Conservation (phyloP, 2,797 vertebrate species). For the Poeciliopsis gracilis region DNA sequence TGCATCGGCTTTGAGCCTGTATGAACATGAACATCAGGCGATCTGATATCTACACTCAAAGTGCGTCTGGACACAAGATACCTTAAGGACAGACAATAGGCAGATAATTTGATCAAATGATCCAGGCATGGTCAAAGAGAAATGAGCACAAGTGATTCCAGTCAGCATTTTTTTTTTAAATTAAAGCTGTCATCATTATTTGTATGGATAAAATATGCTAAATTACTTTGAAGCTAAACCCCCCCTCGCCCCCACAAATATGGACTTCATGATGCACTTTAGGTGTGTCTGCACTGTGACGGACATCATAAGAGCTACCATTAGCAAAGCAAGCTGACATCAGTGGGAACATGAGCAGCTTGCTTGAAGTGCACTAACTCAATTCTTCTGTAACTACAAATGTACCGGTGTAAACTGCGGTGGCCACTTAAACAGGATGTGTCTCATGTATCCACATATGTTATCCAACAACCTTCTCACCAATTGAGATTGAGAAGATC, state of each 20-base stretch:
- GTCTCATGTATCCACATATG: slow-evolving; percentile 43
- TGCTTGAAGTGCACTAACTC: slow-evolving; percentile 55
- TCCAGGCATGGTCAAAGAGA: slow-evolving; percentile 11
- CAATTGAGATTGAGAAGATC: slow-evolving; percentile 33
- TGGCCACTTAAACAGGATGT: slow-evolving; percentile 48
- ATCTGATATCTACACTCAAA: slow-evolving; percentile 40
- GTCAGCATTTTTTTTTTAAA: slow-evolving; percentile 8
- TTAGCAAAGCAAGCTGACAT: slow-evolving; percentile 54
- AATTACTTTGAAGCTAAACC: not conserved
- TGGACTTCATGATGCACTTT: not conserved
- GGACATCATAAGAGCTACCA: slow-evolving; percentile 14
- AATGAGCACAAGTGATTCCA: slow-evolving; percentile 1
- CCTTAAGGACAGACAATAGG: slow-evolving; percentile 5
- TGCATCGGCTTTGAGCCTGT: slow-evolving; percentile 9
- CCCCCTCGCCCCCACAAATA: not conserved
- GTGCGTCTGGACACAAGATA: slow-evolving; percentile 19
- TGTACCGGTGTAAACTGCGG: slow-evolving; percentile 55
- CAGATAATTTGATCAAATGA: slow-evolving; percentile 21
- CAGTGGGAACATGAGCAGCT: slow-evolving; percentile 54
- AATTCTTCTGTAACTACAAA: slow-evolving; percentile 58
- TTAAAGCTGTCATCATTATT: slow-evolving; percentile 2
- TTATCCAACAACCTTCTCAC: slow-evolving; percentile 39
- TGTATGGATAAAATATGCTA: not conserved
- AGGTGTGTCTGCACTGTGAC: slow-evolving; percentile 2
- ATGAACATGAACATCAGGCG: slow-evolving; percentile 18